Evolutionary conservation across 2,113 vertebrate genomes (phyloP).

Genomic region (Equus quagga): DNA sequence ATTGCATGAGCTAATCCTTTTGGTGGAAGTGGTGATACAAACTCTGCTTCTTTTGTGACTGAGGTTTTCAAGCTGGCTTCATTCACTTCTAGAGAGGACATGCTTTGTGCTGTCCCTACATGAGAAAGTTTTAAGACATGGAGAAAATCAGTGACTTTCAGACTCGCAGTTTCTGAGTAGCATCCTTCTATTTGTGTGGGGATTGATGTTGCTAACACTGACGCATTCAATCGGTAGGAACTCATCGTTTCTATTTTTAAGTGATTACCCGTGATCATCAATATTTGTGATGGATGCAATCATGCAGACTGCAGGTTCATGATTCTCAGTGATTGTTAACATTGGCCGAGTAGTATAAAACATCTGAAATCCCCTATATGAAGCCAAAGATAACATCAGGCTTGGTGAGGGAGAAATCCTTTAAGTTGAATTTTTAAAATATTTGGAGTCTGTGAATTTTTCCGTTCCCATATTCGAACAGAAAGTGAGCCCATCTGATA

Average conservation of each 20-base stretch:
- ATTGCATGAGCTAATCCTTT: constrained; percentile 8
- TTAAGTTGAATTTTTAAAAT: constrained; percentile 67
- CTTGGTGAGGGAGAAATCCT: constrained; percentile 35
- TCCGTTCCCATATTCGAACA: constrained; percentile 45
- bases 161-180: neutral
- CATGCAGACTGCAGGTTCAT: neutral
- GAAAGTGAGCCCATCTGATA: constrained; percentile 30
- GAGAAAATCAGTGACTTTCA: neutral
- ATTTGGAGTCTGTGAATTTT: constrained; percentile 63
- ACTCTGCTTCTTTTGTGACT: neutral
- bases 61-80: constrained; percentile 46
- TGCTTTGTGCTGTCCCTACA: constrained; percentile 16
- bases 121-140: constrained; percentile 3
- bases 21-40: neutral
- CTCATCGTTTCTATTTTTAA: constrained; percentile 49
- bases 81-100: constrained; percentile 45
- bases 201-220: neutral
- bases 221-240: constrained; percentile 1
- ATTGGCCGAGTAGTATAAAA: neutral
- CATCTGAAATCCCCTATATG: constrained; percentile 31
- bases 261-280: constrained; percentile 20
- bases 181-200: neutral
- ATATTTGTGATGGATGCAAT: constrained; percentile 45
- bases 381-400: constrained; percentile 71
- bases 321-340: neutral